Base-by-base conservation (phyloP, 2,888 invertebrate species). In the Sacculina carcini region DNA sequence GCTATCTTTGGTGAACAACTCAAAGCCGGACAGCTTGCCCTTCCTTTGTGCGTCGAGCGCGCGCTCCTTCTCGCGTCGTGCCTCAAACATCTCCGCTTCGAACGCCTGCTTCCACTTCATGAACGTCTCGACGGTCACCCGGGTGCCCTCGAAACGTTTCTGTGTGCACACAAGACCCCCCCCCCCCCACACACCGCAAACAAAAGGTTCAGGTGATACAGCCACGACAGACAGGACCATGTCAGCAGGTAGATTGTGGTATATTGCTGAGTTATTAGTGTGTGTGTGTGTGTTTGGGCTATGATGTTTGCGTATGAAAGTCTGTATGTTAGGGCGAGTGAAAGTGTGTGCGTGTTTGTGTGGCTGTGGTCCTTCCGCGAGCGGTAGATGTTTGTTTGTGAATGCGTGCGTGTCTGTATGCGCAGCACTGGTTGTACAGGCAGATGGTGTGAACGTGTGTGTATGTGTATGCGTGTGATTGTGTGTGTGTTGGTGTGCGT, bases 61-160 rank as follows among this genome's bases (percentile, higher is more conserved):
- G 23, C 46, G 32, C 52, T 75, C 71, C 62, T 75, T 77, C 5
- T 77, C 77, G 46, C 79, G 76, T 39, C 64, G 66, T 51, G 64
- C 40, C 52, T 65, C 62, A 7, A 79, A 79, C 68, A 79, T 78
- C 64, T 94, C 92, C 31, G 76, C 75, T 65, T 96, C 94, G 71
- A 98, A 98, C 56, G 77, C 74, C 53, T 77, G 73, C 63, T 90
- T 87, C 98, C 98, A 98, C 24, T 75, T 79, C 61, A 92, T 67
- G 66, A 98, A 98, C 7, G 86, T 79, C 67, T 98, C 96, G 1
- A 94, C 86, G 3, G 87, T 83, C 0, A 96, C 96, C 60, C 81
- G 71, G 0, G 92, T 94, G 14, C 94, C 96, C 69, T 92, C 90
- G 69, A 92, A 89, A 61, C 80, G 76, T 78, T 85, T 86, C 77